Evolutionary conservation across 2,888 invertebrate species (phyloP), one percentile per base, ranked within the genome.

Genomic region (Parascotia fuliginaria): DNA sequence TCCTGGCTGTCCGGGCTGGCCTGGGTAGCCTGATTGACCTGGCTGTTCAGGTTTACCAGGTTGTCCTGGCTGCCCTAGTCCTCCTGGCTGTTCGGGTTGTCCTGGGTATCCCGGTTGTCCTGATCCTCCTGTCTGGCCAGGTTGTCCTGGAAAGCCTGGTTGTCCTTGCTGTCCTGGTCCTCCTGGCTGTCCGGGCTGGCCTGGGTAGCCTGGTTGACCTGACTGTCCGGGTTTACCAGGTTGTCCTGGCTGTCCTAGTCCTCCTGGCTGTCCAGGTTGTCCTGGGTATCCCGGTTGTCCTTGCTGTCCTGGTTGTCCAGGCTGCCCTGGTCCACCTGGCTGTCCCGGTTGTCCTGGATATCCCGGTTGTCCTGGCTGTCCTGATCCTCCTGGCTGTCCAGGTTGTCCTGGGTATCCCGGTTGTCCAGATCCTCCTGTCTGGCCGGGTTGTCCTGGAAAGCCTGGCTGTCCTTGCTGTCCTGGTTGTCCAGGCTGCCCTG

Each of bases 1-100:
- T 5, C 81, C 70, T 9, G 73, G 65, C 14, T 62, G 39, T 3
- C 78, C 75, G 86, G 77, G 65, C 0, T 59, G 1, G 1, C 61
- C 59, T 2, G 61, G 59, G 0, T 43, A 1, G 0, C 59, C 59
- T 3, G 44, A 45, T 84, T 75, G 54, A 6, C 72, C 76, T 3
- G 70, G 60, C 2, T 31, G 0, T 0, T 60, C 41, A 51, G 29
- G 16, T 9, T 29, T 16, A 0, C 36, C 37, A 28, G 31, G 58
- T 2, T 55, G 9, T 0, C 59, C n/a, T n/a, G n/a, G n/a, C n/a
- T n/a, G n/a, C n/a, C n/a, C n/a, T n/a, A n/a, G n/a, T n/a, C n/a
- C n/a, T n/a, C n/a, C n/a, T n/a, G n/a, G n/a, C n/a, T n/a, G n/a
- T n/a, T n/a, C 55, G 15, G 61, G 58, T 0, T 42, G 0, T 2